These are phyloP conservation scores for Saguinus imperator DNA, from an alignment of 2,113 vertebrate species.

Conservation along the genomic window DNA sequence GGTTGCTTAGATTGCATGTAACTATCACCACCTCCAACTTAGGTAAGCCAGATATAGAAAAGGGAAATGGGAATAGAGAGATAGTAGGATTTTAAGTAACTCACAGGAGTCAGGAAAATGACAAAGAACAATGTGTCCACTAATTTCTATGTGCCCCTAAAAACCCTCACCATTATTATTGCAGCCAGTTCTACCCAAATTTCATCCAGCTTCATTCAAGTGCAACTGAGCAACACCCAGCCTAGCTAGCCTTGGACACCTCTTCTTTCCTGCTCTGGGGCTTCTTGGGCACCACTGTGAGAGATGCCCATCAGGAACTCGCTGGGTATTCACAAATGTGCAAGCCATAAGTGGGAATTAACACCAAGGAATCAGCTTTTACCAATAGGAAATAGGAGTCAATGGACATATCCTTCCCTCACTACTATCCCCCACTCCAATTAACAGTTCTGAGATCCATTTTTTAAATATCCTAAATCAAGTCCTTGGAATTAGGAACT, in stretches of 20 bases:
- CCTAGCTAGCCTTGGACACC: not conserved
- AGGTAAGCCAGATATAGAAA: not conserved
- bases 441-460: not conserved
- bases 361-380: not conserved
- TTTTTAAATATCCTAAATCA: conserved; percentile 19
- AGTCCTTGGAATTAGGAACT: not conserved
- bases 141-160: not conserved
- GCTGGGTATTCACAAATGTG: not conserved
- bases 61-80: not conserved
- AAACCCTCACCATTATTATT: not conserved
- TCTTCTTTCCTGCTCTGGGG: not conserved
- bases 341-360: not conserved
- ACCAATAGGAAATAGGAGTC: not conserved
- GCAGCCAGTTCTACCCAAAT: not conserved
- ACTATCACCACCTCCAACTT: not conserved
- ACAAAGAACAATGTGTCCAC: not conserved
- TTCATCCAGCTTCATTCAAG: not conserved
- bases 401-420: not conserved
- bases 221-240: not conserved
- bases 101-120: not conserved
- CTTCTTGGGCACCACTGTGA: too few species aligned
- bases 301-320: not conserved
- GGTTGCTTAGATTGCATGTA: not conserved
- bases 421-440: not conserved
- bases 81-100: not conserved